Evolutionary conservation across 2,888 invertebrate species (phyloP).

Genomic region (Choreutis nemorana): DNA sequence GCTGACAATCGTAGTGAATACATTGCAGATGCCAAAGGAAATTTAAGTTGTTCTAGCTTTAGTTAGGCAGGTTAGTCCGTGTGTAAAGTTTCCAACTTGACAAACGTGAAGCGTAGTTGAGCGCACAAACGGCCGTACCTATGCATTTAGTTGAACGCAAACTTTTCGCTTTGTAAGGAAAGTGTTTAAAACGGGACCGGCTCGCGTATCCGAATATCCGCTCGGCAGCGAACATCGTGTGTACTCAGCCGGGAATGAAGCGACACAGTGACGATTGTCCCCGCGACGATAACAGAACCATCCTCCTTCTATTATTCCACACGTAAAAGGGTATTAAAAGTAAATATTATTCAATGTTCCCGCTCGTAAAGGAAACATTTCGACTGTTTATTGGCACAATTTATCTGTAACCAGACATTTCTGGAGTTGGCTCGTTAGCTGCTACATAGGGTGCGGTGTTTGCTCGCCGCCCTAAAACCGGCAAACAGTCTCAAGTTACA

Average conservation of each 20-base stretch:
- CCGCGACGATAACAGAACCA: constrained; percentile 36
- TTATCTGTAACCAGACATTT: constrained; percentile 2
- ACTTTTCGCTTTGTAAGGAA: constrained; percentile 34
- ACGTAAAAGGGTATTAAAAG: constrained; percentile 20
- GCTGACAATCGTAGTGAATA: no score
- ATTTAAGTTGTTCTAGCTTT: no score
- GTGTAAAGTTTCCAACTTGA: constrained; percentile 33
- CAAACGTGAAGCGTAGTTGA: constrained; percentile 36
- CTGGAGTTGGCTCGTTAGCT: constrained; percentile 46
- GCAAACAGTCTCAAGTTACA: constrained; percentile 51
- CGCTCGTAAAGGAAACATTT: neutral
- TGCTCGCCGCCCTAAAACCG: constrained; percentile 41
- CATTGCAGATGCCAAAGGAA: no score
- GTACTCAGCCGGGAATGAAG: constrained; percentile 30
- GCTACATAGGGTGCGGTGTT: constrained; percentile 34
- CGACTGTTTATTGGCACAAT: constrained; percentile 27
- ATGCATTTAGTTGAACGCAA: constrained; percentile 49
- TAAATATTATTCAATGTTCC: constrained; percentile 25
- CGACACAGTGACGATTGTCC: constrained; percentile 14
- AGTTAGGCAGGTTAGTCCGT: constrained; percentile 22
- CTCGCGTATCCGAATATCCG: constrained; percentile 44
- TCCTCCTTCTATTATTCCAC: constrained; percentile 16
- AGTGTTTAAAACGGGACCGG: constrained; percentile 28
- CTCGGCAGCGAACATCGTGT: constrained; percentile 31
- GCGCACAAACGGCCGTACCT: constrained; percentile 33